Base-by-base conservation (phyloP, 1,140 invertebrate genomes). In the Caenorhabditis latens region DNA sequence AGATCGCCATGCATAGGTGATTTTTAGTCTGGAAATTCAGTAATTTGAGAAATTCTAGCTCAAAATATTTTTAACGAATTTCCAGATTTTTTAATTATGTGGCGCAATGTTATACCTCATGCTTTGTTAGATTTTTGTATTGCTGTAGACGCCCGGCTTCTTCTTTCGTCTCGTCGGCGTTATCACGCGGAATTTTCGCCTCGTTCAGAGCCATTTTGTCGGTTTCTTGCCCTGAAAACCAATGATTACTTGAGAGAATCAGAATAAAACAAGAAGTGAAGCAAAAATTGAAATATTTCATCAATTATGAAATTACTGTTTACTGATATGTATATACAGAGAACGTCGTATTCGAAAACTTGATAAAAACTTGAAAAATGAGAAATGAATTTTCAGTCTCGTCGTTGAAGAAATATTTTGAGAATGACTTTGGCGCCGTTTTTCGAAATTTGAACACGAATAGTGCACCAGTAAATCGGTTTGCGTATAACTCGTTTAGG, bases 111-210 rank as follows among this genome's bases (percentile, higher is more conserved):
- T 32, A 32, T 50, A 85, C 87, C 84, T 88, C 87, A 57, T 88
- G 87, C 67, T 88, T 88, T 19, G 65, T 84, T 40, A 82, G 19
- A 63, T 88, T 88, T 67, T 88, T 88, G 87, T 88, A 88, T 53
- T 88, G 87, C 53, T 88, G 87, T 9, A 82, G 50, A 46, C 87
- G 83, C 13, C 71, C 71, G 2, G 4, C n/a, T 48, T 48, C 63
- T 16, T 84, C 83, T 55, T 79, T 88, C 6, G 24, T 42, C 61
- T 82, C 75, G 4, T 63, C 57, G 16, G 2, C 71, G 42, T 32
- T 84, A 14, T 87, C 71, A 14, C 16, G 48, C 40, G 42, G 4
- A 40, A 79, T 7, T 16, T 53, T 79, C 4, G 71, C 53, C 19
- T 79, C 46, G 6, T 16, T 53, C n/a, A 79, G 71, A 32, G 71